Evolutionary conservation across 2,113 vertebrate genomes (phyloP), one percentile per base, ranked within the genome.

Genomic region (Geococcyx californianus): DNA sequence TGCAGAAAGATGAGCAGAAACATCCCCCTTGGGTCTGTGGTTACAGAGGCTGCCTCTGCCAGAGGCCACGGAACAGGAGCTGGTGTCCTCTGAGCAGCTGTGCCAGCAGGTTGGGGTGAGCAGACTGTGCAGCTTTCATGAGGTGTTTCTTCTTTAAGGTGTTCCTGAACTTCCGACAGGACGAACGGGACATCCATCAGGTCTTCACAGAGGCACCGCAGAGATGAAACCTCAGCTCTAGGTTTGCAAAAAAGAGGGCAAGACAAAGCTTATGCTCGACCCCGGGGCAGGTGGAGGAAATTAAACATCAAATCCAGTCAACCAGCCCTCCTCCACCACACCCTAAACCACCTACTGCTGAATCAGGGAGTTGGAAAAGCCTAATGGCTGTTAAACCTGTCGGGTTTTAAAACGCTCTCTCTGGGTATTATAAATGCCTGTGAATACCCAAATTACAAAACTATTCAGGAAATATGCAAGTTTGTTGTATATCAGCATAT

Each of bases 261-360:
- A 73, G 13, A 7, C 36, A 73, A 31, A 59, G n/a, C 13, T n/a
- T 59, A 29, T 66, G 33, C 16, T 66, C 25, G 14, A 47, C 45
- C 8, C 9, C 17, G 13, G 29, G 19, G 13, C 7, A 47, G 17
- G 26, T 34, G 25, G 68, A 56, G 31, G 26, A 49, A 58, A 7
- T 51, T 44, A 44, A 12, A 26, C 44, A 20, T 31, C 20, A 52
- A 66, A 85, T 7, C 9, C 36, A 36, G 19, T 45, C 31, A n/a
- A 8, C 23, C 36, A 59, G 13, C 7, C 15, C 24, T 38, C 6
- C 14, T 44, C 36, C 31, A 47, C 11, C 15, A 5, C 16, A 10
- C 3, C 26, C 17, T 16, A 3, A 62, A 25, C 4, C 52, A 10
- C 0, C 0, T 44, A 29, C 5, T 1, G 2, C 10, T 17, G 36